phyloP scores from a whole-genome alignment of 2,888 invertebrate species.

The Octonoba sinensis region DNA sequence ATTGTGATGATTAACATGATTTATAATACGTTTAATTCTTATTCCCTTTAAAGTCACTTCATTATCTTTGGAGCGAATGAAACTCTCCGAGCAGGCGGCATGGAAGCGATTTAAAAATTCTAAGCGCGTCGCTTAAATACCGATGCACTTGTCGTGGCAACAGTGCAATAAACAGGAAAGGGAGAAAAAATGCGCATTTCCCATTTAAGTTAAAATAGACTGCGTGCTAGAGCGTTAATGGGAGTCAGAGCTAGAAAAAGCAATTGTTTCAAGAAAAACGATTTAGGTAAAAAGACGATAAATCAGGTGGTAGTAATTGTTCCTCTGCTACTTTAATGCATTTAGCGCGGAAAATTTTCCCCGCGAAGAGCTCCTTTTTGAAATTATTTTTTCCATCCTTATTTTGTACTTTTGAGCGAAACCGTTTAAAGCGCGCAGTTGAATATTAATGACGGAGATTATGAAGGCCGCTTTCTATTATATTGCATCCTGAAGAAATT shows the following conservation, averaged over 20 bases:
- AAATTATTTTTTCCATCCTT: neutral
- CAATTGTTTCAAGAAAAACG: conserved; percentile 46
- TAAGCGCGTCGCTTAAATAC: too few relatives aligned
- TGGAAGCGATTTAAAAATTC: too few relatives aligned
- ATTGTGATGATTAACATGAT: too few relatives aligned
- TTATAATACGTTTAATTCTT: too few relatives aligned
- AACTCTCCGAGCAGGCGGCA: too few relatives aligned
- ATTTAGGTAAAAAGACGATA: conserved; percentile 42
- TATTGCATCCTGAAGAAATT: too few relatives aligned
- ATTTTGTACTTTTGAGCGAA: neutral
- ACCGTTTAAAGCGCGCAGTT: neutral
- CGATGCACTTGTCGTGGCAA: too few relatives aligned
- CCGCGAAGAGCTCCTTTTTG: conserved; percentile 10
- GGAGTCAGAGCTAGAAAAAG: conserved; percentile 15
- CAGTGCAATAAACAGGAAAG: neutral
- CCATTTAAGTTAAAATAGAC: conserved; percentile 13
- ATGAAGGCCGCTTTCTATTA: too few relatives aligned
- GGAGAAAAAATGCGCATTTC: conserved; percentile 8
- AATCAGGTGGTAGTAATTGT: conserved; percentile 38
- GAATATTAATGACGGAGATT: conserved; percentile 10
- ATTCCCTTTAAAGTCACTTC: too few relatives aligned
- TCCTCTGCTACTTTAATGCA: conserved; percentile 25
- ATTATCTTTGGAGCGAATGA: too few relatives aligned
- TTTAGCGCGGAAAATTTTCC: conserved; percentile 8
- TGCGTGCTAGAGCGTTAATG: conserved; percentile 32